Base-by-base conservation (phyloP, 2,113 vertebrate species). In the Protomyctophum bolini region DNA sequence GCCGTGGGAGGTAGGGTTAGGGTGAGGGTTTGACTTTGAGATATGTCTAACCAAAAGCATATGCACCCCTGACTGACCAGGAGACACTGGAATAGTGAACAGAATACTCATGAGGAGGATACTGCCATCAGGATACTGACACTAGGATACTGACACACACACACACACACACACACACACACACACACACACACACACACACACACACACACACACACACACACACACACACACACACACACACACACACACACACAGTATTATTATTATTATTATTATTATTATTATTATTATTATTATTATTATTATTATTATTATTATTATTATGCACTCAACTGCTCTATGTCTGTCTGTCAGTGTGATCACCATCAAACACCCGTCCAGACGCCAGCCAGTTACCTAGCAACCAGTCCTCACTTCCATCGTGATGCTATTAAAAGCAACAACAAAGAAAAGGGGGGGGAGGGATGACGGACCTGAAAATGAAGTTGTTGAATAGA, bases 361-460 rank as follows among this genome's bases (percentile, higher is more conserved):
- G 84, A 75, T 67, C 72, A 68, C 86, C 87, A 84, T 89, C 85
- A 87, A 83, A 86, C 75, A 81, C 74, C 75, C 51, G 81, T 84
- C 78, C 82, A 89, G 93, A 93, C 85, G 91, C 92, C 85, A 84
- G 86, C 83, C 85, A 85, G 88, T 93, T 93, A 69, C 92, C 85
- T 91, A 92, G 92, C 91, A 92, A 93, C 92, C 77, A 63, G 79
- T 75, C 80, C 75, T 87, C 87, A 86, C 86, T 91, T 88, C 90
- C 86, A 85, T 88, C 87, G 91, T 63, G 81, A 91, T 87, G 91
- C 91, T 92, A 91, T 91, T 88, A 90, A 92, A 93, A 88, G 90
- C 79, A 78, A 72, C 83, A 81, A 83, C 87, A 88, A 81, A 77
- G 66, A 75, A 77, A 79, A 49, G 59, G 51, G 12, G 52, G 50